Evolutionary conservation across 2,797 vertebrate genomes (phyloP), one percentile per base, ranked within the genome.

Genomic region (Podarcis siculus): DNA sequence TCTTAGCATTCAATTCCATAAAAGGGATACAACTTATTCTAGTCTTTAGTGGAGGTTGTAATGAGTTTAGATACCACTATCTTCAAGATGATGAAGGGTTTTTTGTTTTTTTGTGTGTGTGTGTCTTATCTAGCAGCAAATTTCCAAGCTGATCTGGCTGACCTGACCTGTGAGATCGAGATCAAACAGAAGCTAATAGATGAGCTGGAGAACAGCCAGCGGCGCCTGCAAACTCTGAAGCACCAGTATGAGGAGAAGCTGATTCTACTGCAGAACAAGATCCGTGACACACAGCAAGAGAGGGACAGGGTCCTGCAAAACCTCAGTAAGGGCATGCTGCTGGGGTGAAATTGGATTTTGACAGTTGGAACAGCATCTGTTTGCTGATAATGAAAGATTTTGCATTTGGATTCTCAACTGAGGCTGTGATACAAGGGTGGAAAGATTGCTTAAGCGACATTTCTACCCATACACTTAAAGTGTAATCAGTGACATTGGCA

Each of bases 151-250:
- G 99, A 99, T 93, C 95, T 99, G 94, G 99, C 99, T 0, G 98
- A 99, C 95, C 94, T 99, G 95, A 99, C 98, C 0, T 99, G 99
- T 0, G 99, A 99, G 96, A 99, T 99, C 15, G 99, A 99, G 96
- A 99, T 99, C 97, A 99, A 99, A 91, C 99, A 99, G 97, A 99
- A 98, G 95, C 97, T 99, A 92, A 99, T 99, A 3, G 99, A 99
- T 0, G 99, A 99, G 94, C 97, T 99, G 94, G 99, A 99, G 96
- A 99, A 99, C 96, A 99, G 99, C 96, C 99, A 99, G 95, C 96
- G 98, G 64, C 96, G 99, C 88, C 97, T 99, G 90, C 97, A 99
- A 92, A 98, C 98, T 8, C 97, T 99, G 71, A 99, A 99, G 96
- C 98, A 98, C 91, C 99, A 99, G 95, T 99, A 99, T 0, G 99